These are phyloP conservation scores for Lindbergichthys nudifrons DNA, from an alignment of 2,797 vertebrate species.

Conservation along the genomic window DNA sequence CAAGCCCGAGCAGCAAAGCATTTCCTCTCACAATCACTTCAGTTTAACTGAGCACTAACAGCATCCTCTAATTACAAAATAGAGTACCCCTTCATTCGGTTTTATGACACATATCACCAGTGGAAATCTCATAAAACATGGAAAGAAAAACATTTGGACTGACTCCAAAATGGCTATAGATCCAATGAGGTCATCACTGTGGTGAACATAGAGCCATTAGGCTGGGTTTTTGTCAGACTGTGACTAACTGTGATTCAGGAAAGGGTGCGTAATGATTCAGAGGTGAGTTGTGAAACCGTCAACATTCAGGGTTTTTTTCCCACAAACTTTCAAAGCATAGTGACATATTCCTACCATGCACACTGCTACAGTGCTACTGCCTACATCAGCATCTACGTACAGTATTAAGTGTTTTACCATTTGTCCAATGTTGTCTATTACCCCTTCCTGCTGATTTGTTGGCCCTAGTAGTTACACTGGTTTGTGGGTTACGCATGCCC, in stretches of 20 bases:
- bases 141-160: conserved; percentile 63
- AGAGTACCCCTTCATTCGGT: conserved; percentile 54
- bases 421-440: conserved; percentile 55
- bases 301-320: conserved; percentile 15
- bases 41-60: conserved; percentile 47
- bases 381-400: conserved; percentile 16
- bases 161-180: conserved; percentile 45
- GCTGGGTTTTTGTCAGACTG: conserved; percentile 58
- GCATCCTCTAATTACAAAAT: conserved; percentile 66
- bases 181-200: conserved; percentile 67
- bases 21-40: conserved; percentile 49
- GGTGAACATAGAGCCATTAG: conserved; percentile 60
- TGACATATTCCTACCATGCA: conserved; percentile 36
- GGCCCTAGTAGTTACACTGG: conserved; percentile 50
- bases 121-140: conserved; percentile 71
- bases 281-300: conserved; percentile 58
- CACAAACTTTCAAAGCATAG: conserved; percentile 37
- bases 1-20: conserved; percentile 19
- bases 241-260: conserved; percentile 72
- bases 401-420: conserved; percentile 44
- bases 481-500: conserved; percentile 63
- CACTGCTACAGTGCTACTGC: conserved; percentile 12
- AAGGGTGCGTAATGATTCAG: conserved; percentile 66
- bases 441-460: conserved; percentile 62
- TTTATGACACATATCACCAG: conserved; percentile 66